A percentile compares a stretch with the other conserved stretches of the same genome.
Evolutionary conservation across 2,113 vertebrate species (phyloP).

Genomic region (Calidris pygmaea): DNA sequence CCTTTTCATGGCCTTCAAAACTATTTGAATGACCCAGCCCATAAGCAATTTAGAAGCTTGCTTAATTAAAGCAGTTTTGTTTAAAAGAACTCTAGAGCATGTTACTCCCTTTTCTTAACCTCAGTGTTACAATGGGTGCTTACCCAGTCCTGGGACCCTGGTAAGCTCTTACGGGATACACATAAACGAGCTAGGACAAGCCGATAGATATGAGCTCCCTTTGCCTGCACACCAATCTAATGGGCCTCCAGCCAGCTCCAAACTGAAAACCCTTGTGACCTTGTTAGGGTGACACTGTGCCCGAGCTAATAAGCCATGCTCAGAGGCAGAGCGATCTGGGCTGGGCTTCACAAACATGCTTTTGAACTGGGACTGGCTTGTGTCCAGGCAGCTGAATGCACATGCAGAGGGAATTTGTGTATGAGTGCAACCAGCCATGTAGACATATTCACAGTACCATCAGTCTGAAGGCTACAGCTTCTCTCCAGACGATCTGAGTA

Average conservation of each 20-base stretch:
- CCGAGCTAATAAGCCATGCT: not conserved
- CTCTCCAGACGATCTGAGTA: not conserved
- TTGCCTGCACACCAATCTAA: not conserved
- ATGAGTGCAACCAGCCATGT: not conserved
- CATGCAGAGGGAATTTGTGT: not conserved
- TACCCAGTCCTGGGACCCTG: not conserved
- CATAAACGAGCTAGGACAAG: accelerated
- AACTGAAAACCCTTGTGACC: conserved; percentile 13
- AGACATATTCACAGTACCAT: not conserved
- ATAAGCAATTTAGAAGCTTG: not conserved
- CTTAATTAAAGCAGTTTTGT: not conserved
- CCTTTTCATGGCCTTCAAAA: not conserved
- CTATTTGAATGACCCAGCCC: not conserved
- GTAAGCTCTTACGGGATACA: not conserved
- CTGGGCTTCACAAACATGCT: conserved; percentile 25
- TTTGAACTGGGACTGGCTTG: conserved; percentile 1
- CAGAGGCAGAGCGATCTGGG: not conserved
- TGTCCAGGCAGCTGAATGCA: not conserved
- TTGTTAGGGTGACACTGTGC: conserved; percentile 21
- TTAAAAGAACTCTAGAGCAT: not conserved
- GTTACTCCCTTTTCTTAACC: not conserved
- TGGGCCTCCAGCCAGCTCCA: not conserved
- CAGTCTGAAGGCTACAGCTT: not conserved
- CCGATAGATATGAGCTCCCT: not conserved
- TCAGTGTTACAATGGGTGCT: not conserved